Conservation (phyloP, 1,140 invertebrate species). For the Lanistes nyassanus region DNA sequence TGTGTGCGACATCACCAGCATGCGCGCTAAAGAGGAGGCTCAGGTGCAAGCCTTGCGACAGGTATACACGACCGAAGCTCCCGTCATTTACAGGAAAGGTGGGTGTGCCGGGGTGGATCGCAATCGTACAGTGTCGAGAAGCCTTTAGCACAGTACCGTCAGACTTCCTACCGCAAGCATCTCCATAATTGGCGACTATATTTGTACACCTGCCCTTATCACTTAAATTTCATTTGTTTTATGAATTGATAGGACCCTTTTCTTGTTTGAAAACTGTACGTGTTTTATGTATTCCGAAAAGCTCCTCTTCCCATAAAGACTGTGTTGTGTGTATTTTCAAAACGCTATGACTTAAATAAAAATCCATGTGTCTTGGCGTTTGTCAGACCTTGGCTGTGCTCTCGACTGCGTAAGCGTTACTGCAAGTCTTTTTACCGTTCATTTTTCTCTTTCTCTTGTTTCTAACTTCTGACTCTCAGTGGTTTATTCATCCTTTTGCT, state of each 20-base stretch:
- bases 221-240: no score
- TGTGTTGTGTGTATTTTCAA: neutral
- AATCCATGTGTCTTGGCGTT: neutral
- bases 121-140: no score
- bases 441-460: neutral
- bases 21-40: slow-evolving; percentile 21
- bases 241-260: no score
- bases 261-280: no score
- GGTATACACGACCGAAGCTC: slow-evolving; percentile 14
- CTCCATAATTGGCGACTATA: no score
- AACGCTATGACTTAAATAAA: neutral
- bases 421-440: neutral
- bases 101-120: no score
- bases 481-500: neutral
- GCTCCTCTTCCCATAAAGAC: no score
- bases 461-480: neutral
- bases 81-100: slow-evolving; percentile 23
- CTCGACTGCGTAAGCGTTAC: neutral
- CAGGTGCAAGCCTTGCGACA: slow-evolving; percentile 14
- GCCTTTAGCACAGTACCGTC: no score
- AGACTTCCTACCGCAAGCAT: no score
- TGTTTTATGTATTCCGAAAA: no score
- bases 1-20: slow-evolving; percentile 17
- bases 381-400: neutral
- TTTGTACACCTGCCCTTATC: no score